A percentile compares a stretch with the other conserved stretches of the same genome.
phyloP scores from a whole-genome alignment of 2,113 vertebrate genomes.

The Aldabrachelys gigantea region DNA sequence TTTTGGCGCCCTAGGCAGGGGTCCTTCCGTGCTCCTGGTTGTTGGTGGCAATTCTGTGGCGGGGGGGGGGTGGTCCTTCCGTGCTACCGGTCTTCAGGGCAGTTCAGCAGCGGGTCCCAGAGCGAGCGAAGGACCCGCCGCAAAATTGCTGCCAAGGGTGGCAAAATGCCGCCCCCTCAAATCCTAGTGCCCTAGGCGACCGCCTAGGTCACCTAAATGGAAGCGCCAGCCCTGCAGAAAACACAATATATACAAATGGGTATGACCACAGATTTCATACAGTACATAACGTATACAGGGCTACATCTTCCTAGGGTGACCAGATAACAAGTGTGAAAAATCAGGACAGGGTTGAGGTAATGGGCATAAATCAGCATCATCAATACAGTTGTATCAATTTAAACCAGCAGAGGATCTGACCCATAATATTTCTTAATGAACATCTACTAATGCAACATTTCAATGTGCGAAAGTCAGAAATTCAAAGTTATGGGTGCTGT shows the following conservation, averaged over 20 bases:
- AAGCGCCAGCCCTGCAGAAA: neutral
- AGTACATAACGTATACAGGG: neutral
- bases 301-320: neutral
- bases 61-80: too few species aligned
- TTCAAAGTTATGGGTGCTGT: neutral
- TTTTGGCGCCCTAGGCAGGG: too few species aligned
- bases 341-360: neutral
- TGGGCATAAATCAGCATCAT: neutral
- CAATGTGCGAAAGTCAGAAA: neutral
- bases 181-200: too few species aligned
- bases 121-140: too few species aligned
- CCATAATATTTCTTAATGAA: neutral
- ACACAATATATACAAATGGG: neutral
- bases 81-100: too few species aligned
- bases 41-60: too few species aligned
- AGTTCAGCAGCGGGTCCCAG: too few species aligned
- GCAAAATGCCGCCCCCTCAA: too few species aligned
- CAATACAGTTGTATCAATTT: neutral
- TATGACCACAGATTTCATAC: neutral
- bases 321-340: neutral
- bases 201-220: too few species aligned
- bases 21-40: too few species aligned
- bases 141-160: too few species aligned
- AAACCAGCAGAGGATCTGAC: rapidly evolving
- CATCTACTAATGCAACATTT: neutral